phyloP scores from a whole-genome alignment of 2,888 invertebrate species.

The Apamea epomidion region DNA sequence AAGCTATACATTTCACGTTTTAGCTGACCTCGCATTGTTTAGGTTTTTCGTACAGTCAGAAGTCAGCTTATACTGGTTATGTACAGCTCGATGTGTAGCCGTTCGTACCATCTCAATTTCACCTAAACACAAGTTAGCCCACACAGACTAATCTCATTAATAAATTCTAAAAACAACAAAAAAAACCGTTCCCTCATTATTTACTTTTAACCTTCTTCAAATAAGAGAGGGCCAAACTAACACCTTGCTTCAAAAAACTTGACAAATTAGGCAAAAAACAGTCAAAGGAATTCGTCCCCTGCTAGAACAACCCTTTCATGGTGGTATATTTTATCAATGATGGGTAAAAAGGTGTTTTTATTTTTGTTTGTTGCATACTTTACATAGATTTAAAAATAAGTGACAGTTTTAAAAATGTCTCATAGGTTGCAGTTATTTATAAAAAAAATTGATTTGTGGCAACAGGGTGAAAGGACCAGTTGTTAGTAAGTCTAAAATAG shows the following conservation, averaged over 20 bases:
- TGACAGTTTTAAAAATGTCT: too few relatives aligned
- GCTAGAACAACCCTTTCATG: constrained; percentile 67
- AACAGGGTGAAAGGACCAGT: not conserved
- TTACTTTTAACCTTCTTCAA: constrained; percentile 42
- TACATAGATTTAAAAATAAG: constrained; percentile 36
- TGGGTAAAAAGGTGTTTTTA: constrained; percentile 40
- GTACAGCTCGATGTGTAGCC: too few relatives aligned
- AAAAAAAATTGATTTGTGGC: not conserved
- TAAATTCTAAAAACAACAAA: constrained; percentile 18
- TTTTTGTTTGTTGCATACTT: constrained; percentile 47
- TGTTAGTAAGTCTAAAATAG: not conserved
- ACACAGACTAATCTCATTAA: constrained; percentile 20
- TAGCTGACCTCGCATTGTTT: too few relatives aligned
- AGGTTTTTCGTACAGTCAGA: too few relatives aligned
- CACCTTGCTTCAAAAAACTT: constrained; percentile 71
- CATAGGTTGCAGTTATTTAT: not conserved
- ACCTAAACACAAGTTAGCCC: not conserved
- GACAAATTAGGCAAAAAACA: constrained; percentile 78
- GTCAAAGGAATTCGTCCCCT: constrained; percentile 74
- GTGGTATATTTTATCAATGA: constrained; percentile 61
- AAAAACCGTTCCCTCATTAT: constrained; percentile 20
- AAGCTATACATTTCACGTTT: too few relatives aligned
- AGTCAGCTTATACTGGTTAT: too few relatives aligned
- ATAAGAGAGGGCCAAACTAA: constrained; percentile 42
- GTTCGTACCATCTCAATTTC: not conserved